Base-by-base conservation (phyloP, 1,140 invertebrate genomes). In the Pissodes strobi region DNA sequence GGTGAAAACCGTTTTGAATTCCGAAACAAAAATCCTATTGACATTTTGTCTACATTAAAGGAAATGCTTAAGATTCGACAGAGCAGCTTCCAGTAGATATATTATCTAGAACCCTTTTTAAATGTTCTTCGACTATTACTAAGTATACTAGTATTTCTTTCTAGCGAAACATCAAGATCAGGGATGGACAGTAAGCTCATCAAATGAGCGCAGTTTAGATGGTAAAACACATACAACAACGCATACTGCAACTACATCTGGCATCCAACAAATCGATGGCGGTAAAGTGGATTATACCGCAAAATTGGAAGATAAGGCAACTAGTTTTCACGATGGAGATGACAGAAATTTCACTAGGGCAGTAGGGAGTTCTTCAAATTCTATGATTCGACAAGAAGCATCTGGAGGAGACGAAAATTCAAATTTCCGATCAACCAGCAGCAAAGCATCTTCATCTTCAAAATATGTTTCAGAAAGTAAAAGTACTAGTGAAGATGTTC, bases 281-380 rank as follows among this genome's bases (percentile, higher is more conserved):
- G 86, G 86, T 34, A 78, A 79, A 19, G 79, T 83, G 8, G 80
- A 83, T 58, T 88, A 85, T 68, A 80, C 82, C 13, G 86, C 84
- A 10, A 78, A 83, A 66, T 85, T 86, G 64, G 79, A 84, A 67
- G 81, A 86, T 68, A 79, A 78, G 27, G 78, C 82, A 53, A 81
- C 81, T 2, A 79, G 82, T 39, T 85, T 82, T 19, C 82, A 84
- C 64, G 82, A 87, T 74, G 84, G 85, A 30, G 85, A 87, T 52
- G 85, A 85, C 52, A 83, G 83, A 71, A 85, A 82, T 70, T 87
- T 82, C 64, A 77, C 83, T n/a, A 83, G 83, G 71, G 79, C 83
- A 22, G 80, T 83, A 21, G 82, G 84, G 49, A 80, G 80, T 41
- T 77, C 79, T 58, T 82, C 84, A 2, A 82, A 82, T 65, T 84